Evolutionary conservation across 37 sponge, comb jelly and placozoan genomes (phyloP).

Genomic region (Ephydatia muelleri): DNA sequence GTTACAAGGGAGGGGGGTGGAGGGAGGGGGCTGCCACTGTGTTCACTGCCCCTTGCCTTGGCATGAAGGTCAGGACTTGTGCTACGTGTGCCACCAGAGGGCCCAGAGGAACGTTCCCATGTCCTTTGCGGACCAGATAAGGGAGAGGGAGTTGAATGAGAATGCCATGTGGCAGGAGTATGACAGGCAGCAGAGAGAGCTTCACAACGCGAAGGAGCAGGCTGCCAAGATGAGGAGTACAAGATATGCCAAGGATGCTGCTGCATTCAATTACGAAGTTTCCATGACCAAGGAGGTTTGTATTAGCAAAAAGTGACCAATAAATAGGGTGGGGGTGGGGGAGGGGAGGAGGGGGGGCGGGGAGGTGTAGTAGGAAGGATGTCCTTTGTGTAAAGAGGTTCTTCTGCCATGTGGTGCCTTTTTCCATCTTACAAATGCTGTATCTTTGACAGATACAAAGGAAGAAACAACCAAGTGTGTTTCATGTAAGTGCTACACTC

Average conservation of each 20-base stretch:
- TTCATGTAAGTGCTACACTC: constrained; percentile 32
- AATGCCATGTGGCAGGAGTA: constrained; percentile 70
- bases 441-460: neutral
- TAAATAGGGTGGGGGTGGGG: no score
- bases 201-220: constrained; percentile 57
- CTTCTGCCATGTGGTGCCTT: neutral
- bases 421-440: neutral
- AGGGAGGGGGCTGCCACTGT: no score
- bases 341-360: no score
- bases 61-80: constrained; percentile 74
- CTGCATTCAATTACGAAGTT: constrained; percentile 11
- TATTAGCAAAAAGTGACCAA: neutral
- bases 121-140: constrained; percentile 60
- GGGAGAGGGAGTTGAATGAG: constrained; percentile 45
- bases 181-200: constrained; percentile 45
- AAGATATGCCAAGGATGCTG: constrained; percentile 21
- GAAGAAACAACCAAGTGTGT: constrained; percentile 3
- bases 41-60: no score
- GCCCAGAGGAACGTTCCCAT: constrained; percentile 68
- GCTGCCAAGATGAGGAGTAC: constrained; percentile 4
- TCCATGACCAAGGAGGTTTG: constrained; percentile 6
- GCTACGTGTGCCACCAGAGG: constrained; percentile 91
- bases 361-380: no score
- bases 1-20: no score
- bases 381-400: no score